phyloP scores from a whole-genome alignment of 2,888 invertebrate species.

The Campoplex nolae region DNA sequence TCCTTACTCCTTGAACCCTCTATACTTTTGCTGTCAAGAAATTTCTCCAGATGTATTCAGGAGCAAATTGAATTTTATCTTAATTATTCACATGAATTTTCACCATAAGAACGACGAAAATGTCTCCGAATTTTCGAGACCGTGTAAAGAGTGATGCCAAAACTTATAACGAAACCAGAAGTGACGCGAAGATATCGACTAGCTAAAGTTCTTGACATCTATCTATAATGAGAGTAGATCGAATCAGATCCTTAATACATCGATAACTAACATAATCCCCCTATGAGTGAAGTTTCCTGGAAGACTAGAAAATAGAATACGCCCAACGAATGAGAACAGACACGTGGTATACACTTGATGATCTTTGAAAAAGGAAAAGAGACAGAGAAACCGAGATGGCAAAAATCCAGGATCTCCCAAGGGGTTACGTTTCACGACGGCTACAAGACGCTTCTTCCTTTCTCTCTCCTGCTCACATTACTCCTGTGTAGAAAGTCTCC shows the following conservation, averaged over 20 bases:
- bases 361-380: slow-evolving; percentile 2
- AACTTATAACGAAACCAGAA: background rate
- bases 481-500: slow-evolving; percentile 34
- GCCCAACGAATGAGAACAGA: slow-evolving; percentile 40
- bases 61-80: background rate
- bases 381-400: slow-evolving; percentile 26
- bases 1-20: slow-evolving; percentile 2
- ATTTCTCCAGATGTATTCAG: background rate
- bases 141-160: background rate
- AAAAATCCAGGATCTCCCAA: slow-evolving; percentile 58
- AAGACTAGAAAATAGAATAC: slow-evolving; percentile 29
- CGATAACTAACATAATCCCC: slow-evolving; percentile 27
- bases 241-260: slow-evolving; percentile 14
- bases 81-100: background rate
- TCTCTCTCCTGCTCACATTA: slow-evolving; percentile 4
- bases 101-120: background rate
- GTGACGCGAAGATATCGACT: background rate
- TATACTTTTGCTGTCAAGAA: slow-evolving; percentile 4
- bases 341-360: slow-evolving; percentile 39
- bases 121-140: background rate
- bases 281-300: slow-evolving; percentile 19
- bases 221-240: slow-evolving; percentile 1
- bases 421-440: slow-evolving; percentile 59
- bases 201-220: slow-evolving; percentile 10
- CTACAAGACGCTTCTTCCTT: slow-evolving; percentile 12